Base-by-base conservation (phyloP, 2,888 invertebrate genomes). In the Cloeon dipterum region DNA sequence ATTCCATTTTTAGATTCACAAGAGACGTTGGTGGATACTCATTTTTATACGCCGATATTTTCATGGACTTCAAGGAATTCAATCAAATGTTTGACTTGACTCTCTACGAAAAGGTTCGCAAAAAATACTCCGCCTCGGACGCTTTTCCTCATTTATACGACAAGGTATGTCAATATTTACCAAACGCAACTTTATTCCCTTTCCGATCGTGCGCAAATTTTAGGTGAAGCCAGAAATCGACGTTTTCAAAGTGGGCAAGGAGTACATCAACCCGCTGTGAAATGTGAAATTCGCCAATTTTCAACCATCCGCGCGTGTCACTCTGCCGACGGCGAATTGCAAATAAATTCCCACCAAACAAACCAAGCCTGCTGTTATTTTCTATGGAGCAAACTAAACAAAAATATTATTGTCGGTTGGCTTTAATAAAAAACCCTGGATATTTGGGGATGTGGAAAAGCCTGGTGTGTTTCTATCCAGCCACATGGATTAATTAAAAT, bases 1-100 rank as follows among this genome's bases (percentile, higher is more conserved):
- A n/a, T n/a, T n/a, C n/a, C n/a, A n/a, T n/a, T 21, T 21, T 8
- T 21, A 29, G 29, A n/a, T 74, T 74, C 46, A 71, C 72, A 0
- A 57, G 70, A 33, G 65, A 71, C 21, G 65, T 71, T 2, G 73
- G 73, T 0, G 74, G 74, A 1, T 72, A 64, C 47, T 68, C 72
- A 3, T 74, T 74, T 49, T 50, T 74, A 16, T 74, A 74, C 43
- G 74, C 74, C 0, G 74, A 74, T 47, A 71, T 70, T 26, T 74
- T 73, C 46, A 74, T 74, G 74, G 66, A 59, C 1, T 54, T 57
- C 11, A 50, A 62, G 19, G 74, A 74, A 47, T 73, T 74, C 47
- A 65, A 66, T 43, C 58, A 62, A 45, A 74, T 74, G 74, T 74
- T 74, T 46, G 74, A 74, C 52, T 51, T 74, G 46, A 59, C 59